Base-by-base conservation (phyloP, 2,888 invertebrate species). In the Amphipoea oculea region DNA sequence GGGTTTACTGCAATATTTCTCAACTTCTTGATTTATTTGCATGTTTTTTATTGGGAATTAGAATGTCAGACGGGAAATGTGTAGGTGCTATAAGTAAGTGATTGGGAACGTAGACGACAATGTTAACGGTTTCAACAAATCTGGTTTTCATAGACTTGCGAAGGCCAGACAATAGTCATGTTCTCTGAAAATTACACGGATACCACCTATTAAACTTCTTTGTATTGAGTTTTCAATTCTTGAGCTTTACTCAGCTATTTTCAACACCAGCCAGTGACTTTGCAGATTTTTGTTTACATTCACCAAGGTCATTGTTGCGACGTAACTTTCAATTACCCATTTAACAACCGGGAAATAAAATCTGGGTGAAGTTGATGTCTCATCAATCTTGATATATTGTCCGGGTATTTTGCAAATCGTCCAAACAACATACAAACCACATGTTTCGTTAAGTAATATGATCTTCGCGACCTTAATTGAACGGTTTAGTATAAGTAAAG, bases 321-420 rank as follows among this genome's bases (percentile, higher is more conserved):
- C 48, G 62, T 78, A 83, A 79, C 73, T 69, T 76, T 65, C 23
- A 71, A 81, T 78, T 45, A 48, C 11, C 9, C 20, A 67, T 74
- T 73, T 40, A 68, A 77, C 76, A 51, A 67, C 79, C 74, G 45
- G 76, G 72, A 81, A 82, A 74, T 73, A 17, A 71, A 45, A 66
- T 68, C 20, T 42, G n/a, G 45, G 67, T 45, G 54, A 65, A 20
- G 29, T 51, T 51, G 36, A 29, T 51, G 23, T 80, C 60, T 69
- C 72, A 67, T 78, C 48, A 73, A 66, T 70, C 14, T 60, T 66
- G 36, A 54, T 57, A 54, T 57, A 67, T 70, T 76, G 57, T 76
- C 70, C 74, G 73, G 63, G 66, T 85, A 78, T 85, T 82, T 83
- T 63, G 65, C 54, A 83, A 85, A 86, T 36, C 17, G 17, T 57